Conservation (phyloP, 64 coral and sea anemone genomes). For the Dendronephthya gigantea region DNA sequence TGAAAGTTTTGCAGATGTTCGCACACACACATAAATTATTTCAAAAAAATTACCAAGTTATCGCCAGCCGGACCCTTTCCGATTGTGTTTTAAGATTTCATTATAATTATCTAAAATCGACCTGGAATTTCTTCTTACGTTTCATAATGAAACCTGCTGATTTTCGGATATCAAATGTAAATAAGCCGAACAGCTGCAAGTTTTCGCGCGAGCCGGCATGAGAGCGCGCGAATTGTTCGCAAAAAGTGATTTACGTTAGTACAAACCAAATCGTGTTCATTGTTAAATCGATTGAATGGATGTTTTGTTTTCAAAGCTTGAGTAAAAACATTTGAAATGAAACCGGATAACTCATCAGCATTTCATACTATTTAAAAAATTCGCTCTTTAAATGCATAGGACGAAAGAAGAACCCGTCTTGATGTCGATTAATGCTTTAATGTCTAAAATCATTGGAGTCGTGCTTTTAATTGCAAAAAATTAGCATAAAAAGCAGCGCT, state of each 20-base stretch:
- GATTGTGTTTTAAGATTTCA: constrained; percentile 8
- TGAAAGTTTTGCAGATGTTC: neutral
- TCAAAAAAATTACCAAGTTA: neutral
- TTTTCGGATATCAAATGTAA: constrained; percentile 8
- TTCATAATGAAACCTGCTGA: neutral
- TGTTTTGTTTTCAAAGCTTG: neutral
- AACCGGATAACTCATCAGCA: neutral
- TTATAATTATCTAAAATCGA: neutral
- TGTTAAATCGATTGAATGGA: neutral
- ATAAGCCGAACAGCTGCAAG: neutral
- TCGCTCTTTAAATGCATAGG: neutral
- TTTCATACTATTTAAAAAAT: neutral
- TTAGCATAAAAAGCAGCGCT: neutral
- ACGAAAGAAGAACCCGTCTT: neutral
- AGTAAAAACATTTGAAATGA: neutral
- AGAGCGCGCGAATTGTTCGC: neutral
- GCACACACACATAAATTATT: neutral
- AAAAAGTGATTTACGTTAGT: neutral
- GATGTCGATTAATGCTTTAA: neutral
- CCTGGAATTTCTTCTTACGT: neutral
- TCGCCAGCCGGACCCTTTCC: neutral
- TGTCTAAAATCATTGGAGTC: neutral
- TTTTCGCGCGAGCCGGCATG: neutral
- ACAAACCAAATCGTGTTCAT: neutral
- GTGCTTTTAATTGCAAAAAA: neutral